Percentiles rank a stretch among this genome's conserved stretches.
Evolutionary conservation across 1,140 invertebrate species (phyloP).

Genomic region (Drosophila lacteicornis): DNA sequence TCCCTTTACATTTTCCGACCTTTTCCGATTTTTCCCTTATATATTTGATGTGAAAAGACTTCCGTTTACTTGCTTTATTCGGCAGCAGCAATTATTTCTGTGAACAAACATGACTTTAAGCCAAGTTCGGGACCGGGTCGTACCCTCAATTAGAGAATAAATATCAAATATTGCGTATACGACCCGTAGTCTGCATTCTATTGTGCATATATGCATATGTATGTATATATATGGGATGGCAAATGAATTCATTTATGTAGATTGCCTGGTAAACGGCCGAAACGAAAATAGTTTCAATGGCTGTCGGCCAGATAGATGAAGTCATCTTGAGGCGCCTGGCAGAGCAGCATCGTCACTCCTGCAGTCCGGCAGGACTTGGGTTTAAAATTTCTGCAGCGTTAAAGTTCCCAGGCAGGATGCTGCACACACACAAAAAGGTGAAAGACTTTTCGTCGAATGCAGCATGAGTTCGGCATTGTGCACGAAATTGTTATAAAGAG

Average conservation of each 20-base stretch:
- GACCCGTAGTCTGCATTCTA: conserved; percentile 10
- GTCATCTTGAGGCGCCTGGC: conserved; percentile 35
- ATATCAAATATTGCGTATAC: conserved; percentile 68
- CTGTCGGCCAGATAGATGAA: conserved; percentile 37
- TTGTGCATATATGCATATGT: conserved; percentile 26
- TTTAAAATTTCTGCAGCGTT: conserved; percentile 61
- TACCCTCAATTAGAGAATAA: conserved; percentile 64
- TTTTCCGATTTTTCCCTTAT: conserved; percentile 13
- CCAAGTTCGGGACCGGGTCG: conserved; percentile 22
- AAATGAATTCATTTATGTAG: conserved; percentile 57
- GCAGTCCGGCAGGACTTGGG: neutral
- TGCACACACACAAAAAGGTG: conserved; percentile 28
- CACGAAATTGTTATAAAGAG: conserved; percentile 81
- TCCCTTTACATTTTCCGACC: conserved; percentile 1
- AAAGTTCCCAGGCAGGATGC: conserved; percentile 33
- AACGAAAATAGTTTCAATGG: conserved; percentile 40
- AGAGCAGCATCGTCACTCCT: neutral
- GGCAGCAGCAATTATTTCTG: conserved; percentile 43
- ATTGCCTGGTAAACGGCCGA: conserved; percentile 52
- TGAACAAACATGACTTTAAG: conserved; percentile 37
- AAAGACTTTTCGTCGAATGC: conserved; percentile 47
- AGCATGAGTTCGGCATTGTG: conserved; percentile 59
- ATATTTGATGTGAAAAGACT: conserved; percentile 8
- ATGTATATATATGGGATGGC: conserved; percentile 1
- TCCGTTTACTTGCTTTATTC: conserved; percentile 18